These are phyloP conservation scores for Drosophila kanapiae DNA, from an alignment of 1,140 invertebrate genomes.

Conservation along the genomic window DNA sequence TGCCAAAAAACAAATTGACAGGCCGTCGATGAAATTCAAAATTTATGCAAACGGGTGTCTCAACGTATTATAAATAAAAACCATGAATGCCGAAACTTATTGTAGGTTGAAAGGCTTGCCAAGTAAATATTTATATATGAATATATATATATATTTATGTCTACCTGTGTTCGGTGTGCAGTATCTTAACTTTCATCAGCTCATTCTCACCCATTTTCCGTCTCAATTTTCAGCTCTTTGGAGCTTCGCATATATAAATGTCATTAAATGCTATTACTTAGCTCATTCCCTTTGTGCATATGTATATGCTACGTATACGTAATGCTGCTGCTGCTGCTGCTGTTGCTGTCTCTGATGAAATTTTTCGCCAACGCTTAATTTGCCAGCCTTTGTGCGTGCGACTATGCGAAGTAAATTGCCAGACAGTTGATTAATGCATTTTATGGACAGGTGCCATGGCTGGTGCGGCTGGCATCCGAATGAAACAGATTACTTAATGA, in stretches of 20 bases:
- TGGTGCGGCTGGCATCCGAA: slow-evolving; percentile 14
- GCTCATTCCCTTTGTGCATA: slow-evolving; percentile 17
- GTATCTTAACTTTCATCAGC: slow-evolving; percentile 4
- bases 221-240: slow-evolving; percentile 27
- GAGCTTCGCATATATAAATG: slow-evolving; percentile 15
- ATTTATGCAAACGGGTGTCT: slow-evolving; percentile 5
- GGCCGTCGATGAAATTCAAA: slow-evolving; percentile 13
- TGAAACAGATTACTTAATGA: slow-evolving; percentile 72
- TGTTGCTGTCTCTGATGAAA: slow-evolving; percentile 3
- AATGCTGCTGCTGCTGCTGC: too few relatives aligned
- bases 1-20: slow-evolving; percentile 35
- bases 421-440: slow-evolving; percentile 78
- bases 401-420: slow-evolving; percentile 66
- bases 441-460: slow-evolving; percentile 63
- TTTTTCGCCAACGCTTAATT: slow-evolving; percentile 42
- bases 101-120: neutral
- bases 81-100: neutral
- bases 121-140: slow-evolving; percentile 5
- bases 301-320: neutral
- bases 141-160: neutral
- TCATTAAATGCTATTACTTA: slow-evolving; percentile 20
- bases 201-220: slow-evolving; percentile 12
- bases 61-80: neutral
- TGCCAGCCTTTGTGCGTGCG: slow-evolving; percentile 24
- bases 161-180: neutral